Evolutionary conservation across 2,113 vertebrate genomes (phyloP).

Genomic region (Tychaedon coryphoeus): DNA sequence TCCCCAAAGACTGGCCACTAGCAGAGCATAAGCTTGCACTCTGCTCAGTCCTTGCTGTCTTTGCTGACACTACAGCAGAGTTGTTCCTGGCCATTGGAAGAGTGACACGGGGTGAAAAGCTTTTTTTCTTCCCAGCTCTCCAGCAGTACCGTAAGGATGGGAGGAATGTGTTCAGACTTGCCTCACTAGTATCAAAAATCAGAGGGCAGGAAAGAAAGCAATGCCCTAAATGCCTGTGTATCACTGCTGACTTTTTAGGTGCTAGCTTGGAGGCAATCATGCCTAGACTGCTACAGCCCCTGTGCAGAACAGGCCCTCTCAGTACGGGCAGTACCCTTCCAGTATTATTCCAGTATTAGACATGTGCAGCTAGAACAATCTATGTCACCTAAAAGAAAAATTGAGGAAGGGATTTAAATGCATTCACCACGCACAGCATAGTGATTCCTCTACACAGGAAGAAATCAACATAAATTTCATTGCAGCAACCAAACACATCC

Average conservation of each 20-base stretch:
- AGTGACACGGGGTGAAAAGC: not conserved
- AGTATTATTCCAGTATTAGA: not conserved
- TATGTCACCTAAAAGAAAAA: not conserved
- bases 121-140: not conserved
- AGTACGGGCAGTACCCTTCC: not conserved
- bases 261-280: fast-evolving
- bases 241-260: not conserved
- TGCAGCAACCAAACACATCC: not conserved
- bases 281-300: not conserved
- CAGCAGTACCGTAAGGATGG: not conserved
- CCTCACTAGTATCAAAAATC: not conserved
- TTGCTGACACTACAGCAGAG: not conserved
- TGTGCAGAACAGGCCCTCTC: fast-evolving
- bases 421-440: not conserved
- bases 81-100: not conserved
- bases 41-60: not conserved
- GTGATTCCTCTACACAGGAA: fast-evolving
- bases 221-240: not conserved
- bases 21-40: not conserved
- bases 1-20: fast-evolving
- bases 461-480: not conserved
- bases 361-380: fast-evolving
- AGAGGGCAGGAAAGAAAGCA: not conserved
- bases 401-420: not conserved
- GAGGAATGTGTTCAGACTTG: not conserved